These are phyloP conservation scores for Oncorhynchus gorbuscha DNA, from an alignment of 2,113 vertebrate genomes.

Conservation along the genomic window DNA sequence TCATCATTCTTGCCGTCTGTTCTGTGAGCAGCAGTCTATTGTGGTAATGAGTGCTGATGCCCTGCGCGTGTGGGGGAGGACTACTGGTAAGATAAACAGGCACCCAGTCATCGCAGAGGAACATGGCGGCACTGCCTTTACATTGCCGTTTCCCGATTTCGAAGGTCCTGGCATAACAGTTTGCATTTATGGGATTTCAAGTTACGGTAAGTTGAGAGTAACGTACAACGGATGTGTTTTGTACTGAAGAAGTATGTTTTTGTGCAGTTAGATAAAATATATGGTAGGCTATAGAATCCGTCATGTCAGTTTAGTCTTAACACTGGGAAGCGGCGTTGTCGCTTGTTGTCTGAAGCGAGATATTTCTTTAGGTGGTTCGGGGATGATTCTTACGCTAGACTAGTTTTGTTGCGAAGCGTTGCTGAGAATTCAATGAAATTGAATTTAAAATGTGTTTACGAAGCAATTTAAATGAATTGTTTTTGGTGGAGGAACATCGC, in stretches of 20 bases:
- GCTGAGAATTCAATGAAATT: not conserved
- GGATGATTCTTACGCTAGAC: too few species aligned
- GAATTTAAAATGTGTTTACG: not conserved
- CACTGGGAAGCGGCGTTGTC: not conserved
- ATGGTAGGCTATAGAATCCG: not conserved
- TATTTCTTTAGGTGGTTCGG: constrained; percentile 1
- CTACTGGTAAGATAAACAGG: constrained; percentile 58
- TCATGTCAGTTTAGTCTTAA: not conserved
- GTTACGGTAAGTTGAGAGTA: constrained; percentile 9
- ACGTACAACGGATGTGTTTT: not conserved
- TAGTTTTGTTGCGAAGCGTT: not conserved
- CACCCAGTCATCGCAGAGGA: constrained; percentile 53
- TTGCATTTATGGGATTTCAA: not conserved
- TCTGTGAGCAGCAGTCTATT: constrained; percentile 17
- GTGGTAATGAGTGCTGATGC: constrained; percentile 37
- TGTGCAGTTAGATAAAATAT: not conserved
- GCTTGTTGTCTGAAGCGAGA: not conserved
- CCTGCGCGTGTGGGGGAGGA: constrained; percentile 38
- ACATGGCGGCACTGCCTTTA: constrained; percentile 59
- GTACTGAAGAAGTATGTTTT: not conserved
- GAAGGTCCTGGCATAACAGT: not conserved
- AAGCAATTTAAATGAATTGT: not conserved
- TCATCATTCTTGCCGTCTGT: not conserved
- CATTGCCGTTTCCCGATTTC: not conserved
- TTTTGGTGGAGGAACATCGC: not conserved